Evolutionary conservation across 2,113 vertebrate genomes (phyloP).

Genomic region (Onychostruthus taczanowskii): DNA sequence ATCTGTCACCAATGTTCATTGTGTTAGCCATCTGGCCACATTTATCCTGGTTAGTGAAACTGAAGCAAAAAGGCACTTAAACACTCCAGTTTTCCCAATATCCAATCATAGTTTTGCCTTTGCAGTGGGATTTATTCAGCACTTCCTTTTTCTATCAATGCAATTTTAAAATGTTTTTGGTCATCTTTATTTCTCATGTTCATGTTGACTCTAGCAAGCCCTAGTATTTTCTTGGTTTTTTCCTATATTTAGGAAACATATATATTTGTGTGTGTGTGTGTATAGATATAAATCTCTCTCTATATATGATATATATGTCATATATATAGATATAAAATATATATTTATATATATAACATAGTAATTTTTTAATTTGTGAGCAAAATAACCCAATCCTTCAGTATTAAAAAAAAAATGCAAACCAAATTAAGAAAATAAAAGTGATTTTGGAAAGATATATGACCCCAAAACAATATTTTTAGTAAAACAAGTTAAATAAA

Average conservation of each 20-base stretch:
- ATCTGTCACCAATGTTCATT: slow-evolving; percentile 60
- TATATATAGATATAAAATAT: background rate
- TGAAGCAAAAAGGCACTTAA: slow-evolving; percentile 39
- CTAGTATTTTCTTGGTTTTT: background rate
- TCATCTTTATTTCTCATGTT: background rate
- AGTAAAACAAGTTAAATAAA: background rate
- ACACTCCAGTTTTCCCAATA: background rate
- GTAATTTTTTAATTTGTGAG: background rate
- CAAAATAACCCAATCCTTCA: background rate
- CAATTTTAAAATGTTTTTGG: background rate
- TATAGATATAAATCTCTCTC: background rate
- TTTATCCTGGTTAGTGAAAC: slow-evolving; percentile 12
- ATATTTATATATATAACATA: background rate
- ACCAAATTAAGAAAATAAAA: background rate
- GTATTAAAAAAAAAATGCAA: background rate
- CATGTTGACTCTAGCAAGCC: background rate
- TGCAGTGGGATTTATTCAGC: background rate
- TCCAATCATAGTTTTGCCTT: background rate
- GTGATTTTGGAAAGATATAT: background rate
- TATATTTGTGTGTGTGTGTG: rapidly evolving
- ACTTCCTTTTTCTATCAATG: background rate
- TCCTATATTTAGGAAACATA: background rate
- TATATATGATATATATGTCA: too few relatives aligned
- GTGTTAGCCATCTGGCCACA: slow-evolving; percentile 64
- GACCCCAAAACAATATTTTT: background rate